phyloP scores from a whole-genome alignment of 2,888 invertebrate species.

The Drosophila nr. perissopoda region DNA sequence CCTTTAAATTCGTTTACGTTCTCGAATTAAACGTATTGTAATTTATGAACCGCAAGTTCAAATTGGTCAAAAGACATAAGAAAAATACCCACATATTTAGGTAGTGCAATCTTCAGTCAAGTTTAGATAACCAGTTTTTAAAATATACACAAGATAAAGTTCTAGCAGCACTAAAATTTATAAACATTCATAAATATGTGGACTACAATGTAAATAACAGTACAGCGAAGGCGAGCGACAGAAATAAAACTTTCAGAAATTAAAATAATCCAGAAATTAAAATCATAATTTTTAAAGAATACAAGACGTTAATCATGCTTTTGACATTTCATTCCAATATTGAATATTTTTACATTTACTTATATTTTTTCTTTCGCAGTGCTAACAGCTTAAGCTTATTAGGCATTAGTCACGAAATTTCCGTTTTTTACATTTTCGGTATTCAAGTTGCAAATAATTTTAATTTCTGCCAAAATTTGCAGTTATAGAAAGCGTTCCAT shows the following conservation, averaged over 20 bases:
- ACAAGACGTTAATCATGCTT: neutral
- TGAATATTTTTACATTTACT: neutral
- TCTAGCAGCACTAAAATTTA: slow-evolving; percentile 13
- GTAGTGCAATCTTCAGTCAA: slow-evolving; percentile 4
- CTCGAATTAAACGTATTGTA: slow-evolving; percentile 12
- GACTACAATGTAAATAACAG: neutral
- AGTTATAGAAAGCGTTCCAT: neutral
- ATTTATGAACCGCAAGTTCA: slow-evolving; percentile 38
- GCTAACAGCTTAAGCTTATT: neutral
- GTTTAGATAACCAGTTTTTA: slow-evolving; percentile 15
- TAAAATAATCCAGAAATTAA: neutral
- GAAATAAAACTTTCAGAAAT: neutral
- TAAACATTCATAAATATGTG: slow-evolving; percentile 4
- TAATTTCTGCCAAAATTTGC: neutral
- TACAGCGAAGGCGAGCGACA: neutral
- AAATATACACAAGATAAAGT: slow-evolving; percentile 15
- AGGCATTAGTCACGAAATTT: neutral
- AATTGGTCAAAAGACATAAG: slow-evolving; percentile 8
- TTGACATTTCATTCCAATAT: neutral
- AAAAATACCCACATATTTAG: slow-evolving; percentile 3
- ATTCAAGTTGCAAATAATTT: neutral
- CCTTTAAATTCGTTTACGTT: neutral
- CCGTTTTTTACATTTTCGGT: neutral
- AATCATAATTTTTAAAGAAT: neutral
- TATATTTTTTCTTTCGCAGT: neutral